Base-by-base conservation (phyloP, 2,888 invertebrate genomes). In the Sesia bembeciformis region DNA sequence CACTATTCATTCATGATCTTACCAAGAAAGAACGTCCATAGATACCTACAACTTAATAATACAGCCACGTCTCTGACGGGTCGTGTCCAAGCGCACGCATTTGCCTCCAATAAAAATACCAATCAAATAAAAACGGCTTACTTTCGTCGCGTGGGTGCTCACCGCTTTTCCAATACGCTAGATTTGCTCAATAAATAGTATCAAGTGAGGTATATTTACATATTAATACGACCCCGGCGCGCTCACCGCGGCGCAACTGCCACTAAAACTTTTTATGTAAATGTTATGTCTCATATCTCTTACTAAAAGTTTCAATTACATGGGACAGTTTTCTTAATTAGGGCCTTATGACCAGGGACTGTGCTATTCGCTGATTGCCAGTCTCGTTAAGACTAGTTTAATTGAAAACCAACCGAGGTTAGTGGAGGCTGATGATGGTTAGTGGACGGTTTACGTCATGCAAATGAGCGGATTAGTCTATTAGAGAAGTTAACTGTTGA, bases 281-380 rank as follows among this genome's bases (percentile, higher is more conserved):
- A 72, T 71, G 63, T 57, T 53, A 62, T 61, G 60, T 57, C 55
- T 58, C 62, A 58, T 63, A 66, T 66, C 65, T 65, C 58, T 58
- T 56, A 57, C 62, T 64, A 66, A 72, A 62, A 63, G 68, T 66
- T 68, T 66, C 68, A 68, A 70, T 70, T 70, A 70, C 67, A 63
- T 57, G 59, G 57, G 61, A 59, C 57, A 61, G 63, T 60, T 59
- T 60, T 57, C 58, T 64, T 65, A 63, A 63, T 64, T 65, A 63
- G 59, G 54, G 58, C 50, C 53, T 52, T 54, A 58, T 58, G 55
- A 4, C 46, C 46, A 23, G 8, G n/a, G 46, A 46, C 5, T 23
- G 46, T 23, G 46, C 23, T 23, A 46, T 46, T 8, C 46, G n/a
- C 23, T 23, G 46, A 46, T 46, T 46, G 46, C 46, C 23, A 23